phyloP scores from a whole-genome alignment of 2,113 vertebrate species.

The Neoarius graeffei region DNA sequence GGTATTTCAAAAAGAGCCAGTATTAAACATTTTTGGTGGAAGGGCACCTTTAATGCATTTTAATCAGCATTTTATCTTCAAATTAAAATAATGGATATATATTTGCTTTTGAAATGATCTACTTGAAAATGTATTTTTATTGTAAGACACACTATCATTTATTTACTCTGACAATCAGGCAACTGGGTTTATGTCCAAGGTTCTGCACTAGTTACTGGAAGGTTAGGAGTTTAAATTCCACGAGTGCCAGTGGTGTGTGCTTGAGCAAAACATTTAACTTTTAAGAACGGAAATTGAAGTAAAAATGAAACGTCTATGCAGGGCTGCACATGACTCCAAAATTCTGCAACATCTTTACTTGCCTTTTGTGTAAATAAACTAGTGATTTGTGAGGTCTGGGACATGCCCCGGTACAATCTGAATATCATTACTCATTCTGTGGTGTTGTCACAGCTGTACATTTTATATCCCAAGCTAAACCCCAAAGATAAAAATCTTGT shows the following conservation, averaged over 20 bases:
- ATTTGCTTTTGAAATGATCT: background rate
- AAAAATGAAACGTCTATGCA: background rate
- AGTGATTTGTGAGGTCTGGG: background rate
- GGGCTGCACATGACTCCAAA: background rate
- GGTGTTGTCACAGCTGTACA: background rate
- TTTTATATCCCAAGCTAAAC: background rate
- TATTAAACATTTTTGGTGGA: no score
- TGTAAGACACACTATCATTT: background rate
- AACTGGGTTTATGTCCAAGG: background rate
- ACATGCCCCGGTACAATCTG: background rate
- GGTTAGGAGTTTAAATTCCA: background rate
- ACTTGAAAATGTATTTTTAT: background rate
- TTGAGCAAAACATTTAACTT: background rate
- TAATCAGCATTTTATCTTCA: background rate
- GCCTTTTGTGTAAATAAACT: background rate
- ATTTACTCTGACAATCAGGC: background rate
- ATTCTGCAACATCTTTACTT: background rate
- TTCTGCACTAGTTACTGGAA: background rate
- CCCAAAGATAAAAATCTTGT: background rate
- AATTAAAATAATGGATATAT: background rate
- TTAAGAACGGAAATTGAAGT: background rate
- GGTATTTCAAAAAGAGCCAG: no score
- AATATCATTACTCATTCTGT: background rate
- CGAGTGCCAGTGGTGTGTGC: background rate
- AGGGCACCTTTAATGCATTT: no score